Conservation (phyloP, 2,888 invertebrate species). For the Eretmocerus hayati region DNA sequence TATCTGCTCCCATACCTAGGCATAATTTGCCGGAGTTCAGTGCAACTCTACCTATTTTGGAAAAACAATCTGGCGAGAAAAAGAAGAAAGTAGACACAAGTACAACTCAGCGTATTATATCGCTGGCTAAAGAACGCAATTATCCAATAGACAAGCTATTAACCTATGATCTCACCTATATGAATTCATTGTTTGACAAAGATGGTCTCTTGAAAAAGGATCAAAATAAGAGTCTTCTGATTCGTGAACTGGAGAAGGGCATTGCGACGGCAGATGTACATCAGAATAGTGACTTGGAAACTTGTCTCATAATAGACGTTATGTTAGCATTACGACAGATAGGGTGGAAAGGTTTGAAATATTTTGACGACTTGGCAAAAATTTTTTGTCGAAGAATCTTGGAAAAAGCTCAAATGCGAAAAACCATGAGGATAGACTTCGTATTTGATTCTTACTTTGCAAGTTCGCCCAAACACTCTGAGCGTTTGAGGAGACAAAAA, state of each 20-base stretch:
- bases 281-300: neutral
- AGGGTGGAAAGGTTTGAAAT: conserved; percentile 5
- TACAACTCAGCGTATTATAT: neutral
- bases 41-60: neutral
- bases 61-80: neutral
- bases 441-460: conserved; percentile 12
- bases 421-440: conserved; percentile 3
- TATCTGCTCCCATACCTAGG: neutral
- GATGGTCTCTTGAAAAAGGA: conserved; percentile 1
- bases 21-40: neutral
- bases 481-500: neutral
- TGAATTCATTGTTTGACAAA: neutral
- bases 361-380: conserved; percentile 12
- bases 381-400: conserved; percentile 5
- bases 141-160: neutral
- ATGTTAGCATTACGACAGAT: conserved; percentile 12
- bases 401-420: neutral
- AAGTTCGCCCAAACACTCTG: neutral
- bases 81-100: neutral
- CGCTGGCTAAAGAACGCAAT: conserved; percentile 1
- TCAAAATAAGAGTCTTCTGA: neutral
- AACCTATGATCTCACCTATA: neutral
- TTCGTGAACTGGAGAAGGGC: neutral
- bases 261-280: neutral
- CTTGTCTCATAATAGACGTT: conserved; percentile 8